Base-by-base conservation (phyloP, 1,140 invertebrate species). In the Papilio dardanus region DNA sequence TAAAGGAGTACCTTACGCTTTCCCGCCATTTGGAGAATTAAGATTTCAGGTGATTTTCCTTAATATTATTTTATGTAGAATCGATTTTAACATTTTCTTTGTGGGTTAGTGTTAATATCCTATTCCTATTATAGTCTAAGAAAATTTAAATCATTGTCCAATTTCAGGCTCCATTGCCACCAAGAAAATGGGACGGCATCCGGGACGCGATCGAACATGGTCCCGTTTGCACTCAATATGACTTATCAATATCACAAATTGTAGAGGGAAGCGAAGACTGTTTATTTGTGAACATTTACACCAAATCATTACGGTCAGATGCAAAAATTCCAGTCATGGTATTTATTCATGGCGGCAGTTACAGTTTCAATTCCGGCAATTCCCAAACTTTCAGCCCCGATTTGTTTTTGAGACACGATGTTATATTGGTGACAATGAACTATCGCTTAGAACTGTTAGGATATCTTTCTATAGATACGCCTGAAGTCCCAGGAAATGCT, bases 341-440 rank as follows among this genome's bases (percentile, higher is more conserved):
- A 2, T 96, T 91, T 84, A 93, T 96, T 30, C 95, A 96, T 79
- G 94, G 94, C 19, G 96, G 96, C 74, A 94, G 87, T 2, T 96
- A 95, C 84, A 92, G 92, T 12, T 74, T 79, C 16, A 95, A 95
- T 24, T 93, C 94, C 14, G 94, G 93, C 10, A 90, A 94, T 65
- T 89, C 93, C 24, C 83, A 88, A 24, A 66, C 94, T 0, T 95
- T 92, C 74, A 91, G 95, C 35, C 93, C 95, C 80, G 93, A 96
- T 84, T 96, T 94, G 82, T 82, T 96, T 4, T 77, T 96, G 37
- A 94, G 95, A 68, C 93, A 96, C 30, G 94, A 95, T 76, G 92
- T 96, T 6, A 93, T 96, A 28, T 76, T 96, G 1, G 95, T 96
- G 1, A 96, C 95, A 1, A 88, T 96, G 2, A 96, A 96, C 83